Evolutionary conservation across 2,113 vertebrate species (phyloP).

Genomic region (Callipepla squamata): DNA sequence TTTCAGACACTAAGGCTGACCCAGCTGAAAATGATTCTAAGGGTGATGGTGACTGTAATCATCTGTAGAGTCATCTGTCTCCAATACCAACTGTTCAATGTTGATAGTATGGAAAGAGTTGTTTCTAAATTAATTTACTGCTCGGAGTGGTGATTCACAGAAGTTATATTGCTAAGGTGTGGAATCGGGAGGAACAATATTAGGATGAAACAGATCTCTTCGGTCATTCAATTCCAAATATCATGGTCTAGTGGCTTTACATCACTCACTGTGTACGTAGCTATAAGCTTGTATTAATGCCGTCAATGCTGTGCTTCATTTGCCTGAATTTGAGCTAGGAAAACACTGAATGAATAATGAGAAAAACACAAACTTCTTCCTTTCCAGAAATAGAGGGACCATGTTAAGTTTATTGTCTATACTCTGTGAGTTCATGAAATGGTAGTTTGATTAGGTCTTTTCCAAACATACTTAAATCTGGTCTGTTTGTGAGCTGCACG

Average conservation of each 20-base stretch:
- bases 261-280: neutral
- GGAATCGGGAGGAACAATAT: neutral
- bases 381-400: neutral
- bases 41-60: neutral
- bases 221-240: fast-evolving
- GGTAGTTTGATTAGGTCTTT: neutral
- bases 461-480: neutral
- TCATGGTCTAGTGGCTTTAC: neutral
- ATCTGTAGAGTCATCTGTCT: neutral
- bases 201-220: neutral
- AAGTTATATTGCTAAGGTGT: neutral
- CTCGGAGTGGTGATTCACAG: neutral
- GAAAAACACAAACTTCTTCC: neutral
- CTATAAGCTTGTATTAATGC: neutral
- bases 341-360: neutral
- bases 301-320: neutral
- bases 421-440: neutral
- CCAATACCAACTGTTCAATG: neutral
- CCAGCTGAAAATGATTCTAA: neutral
- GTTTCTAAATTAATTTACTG: neutral
- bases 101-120: neutral
- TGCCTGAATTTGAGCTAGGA: neutral
- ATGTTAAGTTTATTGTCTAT: neutral
- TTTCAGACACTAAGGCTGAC: neutral
- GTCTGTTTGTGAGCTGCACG: neutral